Evolutionary conservation across 2,888 invertebrate genomes (phyloP).

Genomic region (Eupsilia transversa): DNA sequence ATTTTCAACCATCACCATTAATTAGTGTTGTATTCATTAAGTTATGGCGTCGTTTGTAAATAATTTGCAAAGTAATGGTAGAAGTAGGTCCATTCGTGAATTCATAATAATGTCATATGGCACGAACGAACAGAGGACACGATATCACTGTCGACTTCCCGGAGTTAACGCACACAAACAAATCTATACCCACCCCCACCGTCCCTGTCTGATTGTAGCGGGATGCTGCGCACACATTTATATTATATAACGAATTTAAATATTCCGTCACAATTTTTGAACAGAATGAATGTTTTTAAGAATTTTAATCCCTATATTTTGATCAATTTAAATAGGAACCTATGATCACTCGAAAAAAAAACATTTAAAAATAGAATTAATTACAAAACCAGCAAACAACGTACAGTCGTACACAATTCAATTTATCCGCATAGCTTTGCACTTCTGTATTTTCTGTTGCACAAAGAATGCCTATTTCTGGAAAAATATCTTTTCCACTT

Average conservation of each 20-base stretch:
- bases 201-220: conserved; percentile 63
- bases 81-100: conserved; percentile 1
- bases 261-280: conserved; percentile 19
- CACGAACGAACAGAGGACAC: conserved; percentile 38
- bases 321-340: background rate
- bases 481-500: conserved; percentile 30
- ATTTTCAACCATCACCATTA: background rate
- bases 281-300: background rate
- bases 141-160: conserved; percentile 49
- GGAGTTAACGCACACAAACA: conserved; percentile 67
- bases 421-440: conserved; percentile 27
- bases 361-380: background rate
- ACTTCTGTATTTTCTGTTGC: conserved; percentile 41
- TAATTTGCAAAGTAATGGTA: background rate
- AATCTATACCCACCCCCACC: conserved; percentile 64
- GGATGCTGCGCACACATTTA: conserved; percentile 75
- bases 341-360: background rate
- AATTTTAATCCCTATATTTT: background rate
- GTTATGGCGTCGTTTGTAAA: conserved; percentile 3
- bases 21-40: background rate
- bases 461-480: conserved; percentile 50
- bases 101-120: conserved; percentile 5
- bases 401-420: conserved; percentile 12
- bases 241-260: conserved; percentile 71
- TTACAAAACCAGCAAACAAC: conserved; percentile 15